phyloP scores from a whole-genome alignment of 2,888 invertebrate genomes.

The Diabrotica balteata region DNA sequence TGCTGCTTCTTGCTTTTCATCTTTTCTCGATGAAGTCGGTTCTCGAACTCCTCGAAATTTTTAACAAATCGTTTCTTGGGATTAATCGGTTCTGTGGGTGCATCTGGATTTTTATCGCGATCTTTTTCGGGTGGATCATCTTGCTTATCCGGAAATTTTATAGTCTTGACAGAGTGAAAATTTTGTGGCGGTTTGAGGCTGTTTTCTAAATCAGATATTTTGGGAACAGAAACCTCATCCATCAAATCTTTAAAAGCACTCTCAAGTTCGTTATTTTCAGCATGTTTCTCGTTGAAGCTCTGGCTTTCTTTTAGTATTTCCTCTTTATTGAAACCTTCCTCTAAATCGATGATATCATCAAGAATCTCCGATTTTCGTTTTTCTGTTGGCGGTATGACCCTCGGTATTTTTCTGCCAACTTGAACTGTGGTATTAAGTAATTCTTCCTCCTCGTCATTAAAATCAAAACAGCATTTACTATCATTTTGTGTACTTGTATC shows the following conservation, averaged over 20 bases:
- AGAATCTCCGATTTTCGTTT: slow-evolving; percentile 52
- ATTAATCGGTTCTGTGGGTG: slow-evolving; percentile 53
- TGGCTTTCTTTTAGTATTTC: slow-evolving; percentile 36
- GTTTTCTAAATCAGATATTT: slow-evolving; percentile 65
- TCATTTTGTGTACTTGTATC: slow-evolving; percentile 37
- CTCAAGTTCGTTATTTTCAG: slow-evolving; percentile 49
- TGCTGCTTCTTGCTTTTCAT: slow-evolving; percentile 33
- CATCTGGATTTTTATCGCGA: slow-evolving; percentile 36
- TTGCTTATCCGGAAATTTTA: slow-evolving; percentile 56
- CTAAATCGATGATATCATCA: slow-evolving; percentile 21
- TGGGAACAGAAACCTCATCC: slow-evolving; percentile 68
- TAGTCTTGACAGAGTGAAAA: slow-evolving; percentile 56
- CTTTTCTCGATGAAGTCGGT: slow-evolving; percentile 39
- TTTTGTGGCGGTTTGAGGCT: slow-evolving; percentile 55
- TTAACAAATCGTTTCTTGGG: slow-evolving; percentile 59
- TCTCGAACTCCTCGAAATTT: slow-evolving; percentile 58
- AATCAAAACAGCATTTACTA: slow-evolving; percentile 76
- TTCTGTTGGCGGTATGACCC: slow-evolving; percentile 62
- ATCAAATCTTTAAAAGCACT: slow-evolving; percentile 69
- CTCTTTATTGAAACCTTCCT: slow-evolving; percentile 35
- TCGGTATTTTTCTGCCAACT: slow-evolving; percentile 71
- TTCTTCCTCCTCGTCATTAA: slow-evolving; percentile 76
- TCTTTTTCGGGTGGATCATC: slow-evolving; percentile 31
- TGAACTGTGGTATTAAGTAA: slow-evolving; percentile 59
- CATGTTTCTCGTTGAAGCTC: slow-evolving; percentile 27